These are phyloP conservation scores for Platysteira castanea DNA, from an alignment of 2,113 vertebrate species.

Conservation along the genomic window DNA sequence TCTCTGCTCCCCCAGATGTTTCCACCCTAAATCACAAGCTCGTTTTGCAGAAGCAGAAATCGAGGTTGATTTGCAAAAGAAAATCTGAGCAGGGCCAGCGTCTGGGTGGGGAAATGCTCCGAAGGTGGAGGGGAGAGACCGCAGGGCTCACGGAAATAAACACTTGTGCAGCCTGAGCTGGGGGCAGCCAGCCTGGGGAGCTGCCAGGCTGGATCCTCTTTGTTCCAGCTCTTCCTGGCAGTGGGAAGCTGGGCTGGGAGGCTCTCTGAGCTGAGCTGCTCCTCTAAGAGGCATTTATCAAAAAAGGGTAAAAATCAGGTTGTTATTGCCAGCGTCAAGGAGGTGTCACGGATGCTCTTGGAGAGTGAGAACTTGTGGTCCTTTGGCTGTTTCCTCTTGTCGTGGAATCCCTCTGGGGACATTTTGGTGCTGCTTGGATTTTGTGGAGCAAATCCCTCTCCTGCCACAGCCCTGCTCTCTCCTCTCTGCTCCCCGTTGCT, in stretches of 20 bases:
- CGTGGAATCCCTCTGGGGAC: not conserved
- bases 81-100: not conserved
- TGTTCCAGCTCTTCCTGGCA: not conserved
- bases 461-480: not conserved
- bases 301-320: not conserved
- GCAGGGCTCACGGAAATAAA: not conserved
- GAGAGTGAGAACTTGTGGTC: not conserved
- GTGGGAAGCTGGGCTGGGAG: not conserved
- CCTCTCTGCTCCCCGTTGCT: not conserved
- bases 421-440: not conserved
- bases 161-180: not conserved
- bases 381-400: not conserved
- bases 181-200: not conserved
- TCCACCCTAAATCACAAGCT: slow-evolving; percentile 14
- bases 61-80: slow-evolving; percentile 24
- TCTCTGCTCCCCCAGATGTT: slow-evolving; percentile 8
- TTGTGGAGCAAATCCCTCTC: not conserved
- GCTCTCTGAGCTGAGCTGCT: not conserved
- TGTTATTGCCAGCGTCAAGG: fast-evolving
- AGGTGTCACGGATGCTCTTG: fast-evolving
- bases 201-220: not conserved
- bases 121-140: not conserved
- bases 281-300: not conserved
- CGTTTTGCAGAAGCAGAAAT: slow-evolving; percentile 29
- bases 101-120: not conserved